Conservation (phyloP, 2,797 vertebrate genomes). For the Malurus leucopterus region DNA sequence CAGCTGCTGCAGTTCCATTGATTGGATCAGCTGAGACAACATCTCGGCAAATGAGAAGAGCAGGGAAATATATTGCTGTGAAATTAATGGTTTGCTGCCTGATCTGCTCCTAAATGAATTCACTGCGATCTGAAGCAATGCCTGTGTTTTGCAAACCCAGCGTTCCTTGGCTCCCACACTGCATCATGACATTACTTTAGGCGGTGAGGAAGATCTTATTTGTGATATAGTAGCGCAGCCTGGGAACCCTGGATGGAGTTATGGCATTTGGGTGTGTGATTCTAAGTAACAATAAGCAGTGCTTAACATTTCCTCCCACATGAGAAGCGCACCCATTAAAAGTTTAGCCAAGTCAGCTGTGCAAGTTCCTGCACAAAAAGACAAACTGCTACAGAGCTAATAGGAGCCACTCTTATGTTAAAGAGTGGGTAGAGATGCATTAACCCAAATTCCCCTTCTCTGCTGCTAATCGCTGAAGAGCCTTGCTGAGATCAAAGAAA, state of each 20-base stretch:
- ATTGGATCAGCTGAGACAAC: slow-evolving; percentile 17
- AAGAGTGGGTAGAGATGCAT: not conserved
- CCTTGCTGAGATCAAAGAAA: slow-evolving; percentile 28
- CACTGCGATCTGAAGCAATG: slow-evolving; percentile 7
- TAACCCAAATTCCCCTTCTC: slow-evolving; percentile 3
- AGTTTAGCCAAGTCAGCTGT: slow-evolving; percentile 49
- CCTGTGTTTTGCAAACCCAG: slow-evolving; percentile 25
- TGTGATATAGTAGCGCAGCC: slow-evolving; percentile 20
- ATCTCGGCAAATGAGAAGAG: not conserved
- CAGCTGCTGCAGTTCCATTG: not conserved
- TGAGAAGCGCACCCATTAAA: slow-evolving; percentile 15
- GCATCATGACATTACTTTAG: slow-evolving; percentile 35
- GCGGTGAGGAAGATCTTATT: slow-evolving; percentile 3
- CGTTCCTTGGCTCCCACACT: not conserved
- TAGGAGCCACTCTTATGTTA: slow-evolving; percentile 3
- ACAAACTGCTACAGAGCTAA: slow-evolving; percentile 3
- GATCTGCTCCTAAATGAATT: slow-evolving; percentile 26
- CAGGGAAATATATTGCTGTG: not conserved
- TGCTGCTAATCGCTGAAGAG: not conserved
- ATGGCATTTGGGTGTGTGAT: slow-evolving; percentile 35
- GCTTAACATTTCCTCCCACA: slow-evolving; percentile 51
- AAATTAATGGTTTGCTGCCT: slow-evolving; percentile 32
- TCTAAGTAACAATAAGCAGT: slow-evolving; percentile 40
- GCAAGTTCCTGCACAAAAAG: slow-evolving; percentile 38
- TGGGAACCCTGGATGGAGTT: slow-evolving; percentile 40